These are phyloP conservation scores for Carpatolechia fugitivella DNA, from an alignment of 2,888 invertebrate species.

Conservation along the genomic window DNA sequence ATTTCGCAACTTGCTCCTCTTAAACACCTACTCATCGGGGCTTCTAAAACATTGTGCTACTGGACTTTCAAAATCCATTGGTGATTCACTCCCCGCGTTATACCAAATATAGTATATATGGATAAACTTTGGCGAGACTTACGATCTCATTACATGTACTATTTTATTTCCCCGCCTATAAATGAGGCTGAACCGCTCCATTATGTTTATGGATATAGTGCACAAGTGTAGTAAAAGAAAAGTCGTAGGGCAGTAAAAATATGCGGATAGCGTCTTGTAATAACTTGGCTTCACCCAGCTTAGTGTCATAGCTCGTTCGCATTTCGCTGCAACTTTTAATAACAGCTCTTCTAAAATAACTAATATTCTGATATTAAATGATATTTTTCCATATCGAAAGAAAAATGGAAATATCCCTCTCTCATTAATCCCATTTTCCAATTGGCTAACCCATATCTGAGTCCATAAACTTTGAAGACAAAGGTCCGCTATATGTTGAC, in stretches of 20 bases:
- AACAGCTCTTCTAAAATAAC: too few species aligned
- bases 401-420: too few species aligned
- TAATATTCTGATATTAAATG: too few species aligned
- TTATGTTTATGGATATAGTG: neutral
- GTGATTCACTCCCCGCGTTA: neutral
- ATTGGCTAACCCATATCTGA: neutral
- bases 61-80: neutral
- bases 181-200: neutral
- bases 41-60: too few species aligned
- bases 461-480: neutral
- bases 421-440: neutral
- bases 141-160: slow-evolving; percentile 5
- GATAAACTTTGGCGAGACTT: neutral
- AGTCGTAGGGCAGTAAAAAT: neutral
- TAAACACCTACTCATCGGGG: too few species aligned
- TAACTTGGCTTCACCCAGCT: neutral
- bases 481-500: neutral
- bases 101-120: neutral
- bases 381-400: too few species aligned
- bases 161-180: neutral
- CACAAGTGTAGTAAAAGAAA: neutral
- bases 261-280: neutral
- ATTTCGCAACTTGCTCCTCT: too few species aligned
- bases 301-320: too few species aligned
- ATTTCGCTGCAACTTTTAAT: too few species aligned